phyloP scores from a whole-genome alignment of 2,797 vertebrate species.

The Lacerta bilineata region DNA sequence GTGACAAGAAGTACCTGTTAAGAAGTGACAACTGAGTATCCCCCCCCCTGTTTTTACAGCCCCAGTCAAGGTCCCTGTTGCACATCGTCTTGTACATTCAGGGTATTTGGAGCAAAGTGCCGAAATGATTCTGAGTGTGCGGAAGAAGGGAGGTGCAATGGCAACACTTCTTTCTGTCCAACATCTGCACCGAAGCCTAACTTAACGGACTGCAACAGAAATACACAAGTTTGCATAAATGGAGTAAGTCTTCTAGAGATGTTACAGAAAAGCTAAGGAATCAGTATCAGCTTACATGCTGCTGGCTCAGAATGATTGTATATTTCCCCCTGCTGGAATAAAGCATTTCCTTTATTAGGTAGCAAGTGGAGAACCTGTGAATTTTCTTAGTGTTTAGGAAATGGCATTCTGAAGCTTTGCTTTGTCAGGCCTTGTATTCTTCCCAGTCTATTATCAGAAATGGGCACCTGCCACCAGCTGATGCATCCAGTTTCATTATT shows the following conservation, averaged over 20 bases:
- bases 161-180: constrained; percentile 86
- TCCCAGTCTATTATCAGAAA: not conserved
- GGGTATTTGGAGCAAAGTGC: constrained; percentile 79
- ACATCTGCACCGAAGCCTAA: constrained; percentile 88
- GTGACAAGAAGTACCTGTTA: not conserved
- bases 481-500: not conserved
- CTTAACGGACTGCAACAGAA: constrained; percentile 88
- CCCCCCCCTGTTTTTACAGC: constrained; percentile 74
- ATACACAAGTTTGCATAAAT: constrained; percentile 95
- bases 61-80: constrained; percentile 97
- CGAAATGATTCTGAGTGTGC: constrained; percentile 92
- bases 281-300: no score
- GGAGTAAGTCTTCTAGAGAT: constrained; percentile 83
- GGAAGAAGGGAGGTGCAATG: constrained; percentile 85
- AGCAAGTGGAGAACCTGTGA: not conserved
- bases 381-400: not conserved
- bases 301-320: not conserved
- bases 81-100: constrained; percentile 83
- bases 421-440: not conserved
- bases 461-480: not conserved
- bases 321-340: no score
- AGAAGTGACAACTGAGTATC: not conserved
- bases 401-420: not conserved
- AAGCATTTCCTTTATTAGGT: not conserved
- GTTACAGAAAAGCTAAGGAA: not conserved